Base-by-base conservation (phyloP, 2,113 vertebrate genomes). In the Progne subis region DNA sequence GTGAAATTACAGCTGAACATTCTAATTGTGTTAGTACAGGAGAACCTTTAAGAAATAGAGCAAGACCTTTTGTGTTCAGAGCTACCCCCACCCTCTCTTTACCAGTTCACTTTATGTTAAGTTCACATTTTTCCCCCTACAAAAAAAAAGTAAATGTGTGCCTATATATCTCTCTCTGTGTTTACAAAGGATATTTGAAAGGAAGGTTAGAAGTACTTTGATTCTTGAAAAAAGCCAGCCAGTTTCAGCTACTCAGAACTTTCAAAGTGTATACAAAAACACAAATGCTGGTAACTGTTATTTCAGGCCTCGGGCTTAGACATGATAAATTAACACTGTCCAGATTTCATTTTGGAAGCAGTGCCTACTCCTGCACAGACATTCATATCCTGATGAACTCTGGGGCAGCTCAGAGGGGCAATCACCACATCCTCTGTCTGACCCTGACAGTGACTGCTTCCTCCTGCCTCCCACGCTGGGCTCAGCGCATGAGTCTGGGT, bases 1-100 rank as follows among this genome's bases (percentile, higher is more conserved):
- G 89, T 98, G 97, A 97, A 97, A 98, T 98, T 98, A 98, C 97
- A 98, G 96, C 97, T 97, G 94, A 91, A 88, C 97, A 97, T 95
- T 97, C 95, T 98, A 97, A 98, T 97, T 98, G 96, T 97, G 82
- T 97, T 96, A 94, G 86, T 92, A 97, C 91, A 96, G 95, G 95
- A 92, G 93, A 95, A 96, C 90, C 76, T 96, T 96, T 76, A 95
- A 97, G 94, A 96, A 96, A 94, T 9, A 83, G 44, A 86, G 97
- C 91, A 86, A 95, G 93, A 95, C 72, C 47, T 64, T 69, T 94
- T 96, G 65, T 96, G 71, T 94, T 96, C 18, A 1, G 23, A 83
- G 82, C 71, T 95, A 52, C 56, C 41, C 72, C 69, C 72, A 37
- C 88, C 39, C 28, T 90, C 76, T 93, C 78, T 89, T 94, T 31